phyloP scores from a whole-genome alignment of 92 coral and sea anemone species.

The Virgularia gustaviana region DNA sequence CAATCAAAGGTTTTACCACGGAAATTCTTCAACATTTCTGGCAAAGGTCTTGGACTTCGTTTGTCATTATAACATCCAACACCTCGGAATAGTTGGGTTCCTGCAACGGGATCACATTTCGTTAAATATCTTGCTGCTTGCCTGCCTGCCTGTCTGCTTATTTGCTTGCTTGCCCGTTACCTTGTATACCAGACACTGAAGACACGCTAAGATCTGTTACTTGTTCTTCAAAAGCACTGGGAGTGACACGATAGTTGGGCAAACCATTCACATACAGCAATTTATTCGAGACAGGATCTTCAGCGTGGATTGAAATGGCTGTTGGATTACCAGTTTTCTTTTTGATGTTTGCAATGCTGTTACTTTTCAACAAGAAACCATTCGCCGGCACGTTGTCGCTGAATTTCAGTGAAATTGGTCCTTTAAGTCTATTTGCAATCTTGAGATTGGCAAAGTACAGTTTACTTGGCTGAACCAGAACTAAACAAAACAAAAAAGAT shows the following conservation, averaged over 20 bases:
- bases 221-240: conserved; percentile 67
- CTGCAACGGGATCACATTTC: neutral
- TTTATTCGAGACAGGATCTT: conserved; percentile 54
- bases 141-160: neutral
- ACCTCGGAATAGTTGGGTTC: conserved; percentile 3
- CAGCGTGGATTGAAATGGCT: conserved; percentile 66
- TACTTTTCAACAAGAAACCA: conserved; percentile 57
- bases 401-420: conserved; percentile 55
- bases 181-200: conserved; percentile 49
- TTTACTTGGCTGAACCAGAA: conserved; percentile 78
- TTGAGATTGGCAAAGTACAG: conserved; percentile 66
- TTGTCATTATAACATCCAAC: conserved; percentile 22
- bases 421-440: conserved; percentile 60
- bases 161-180: conserved; percentile 38
- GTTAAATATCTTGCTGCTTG: neutral
- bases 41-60: conserved; percentile 26
- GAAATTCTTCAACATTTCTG: conserved; percentile 26
- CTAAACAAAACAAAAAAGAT: conserved; percentile 55
- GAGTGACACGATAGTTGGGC: conserved; percentile 57
- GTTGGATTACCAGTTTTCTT: conserved; percentile 67
- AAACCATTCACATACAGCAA: conserved; percentile 63
- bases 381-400: conserved; percentile 75
- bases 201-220: conserved; percentile 51
- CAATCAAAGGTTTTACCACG: neutral
- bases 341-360: conserved; percentile 51